Conservation (phyloP, 2,888 invertebrate genomes). For the Meta bourneti region DNA sequence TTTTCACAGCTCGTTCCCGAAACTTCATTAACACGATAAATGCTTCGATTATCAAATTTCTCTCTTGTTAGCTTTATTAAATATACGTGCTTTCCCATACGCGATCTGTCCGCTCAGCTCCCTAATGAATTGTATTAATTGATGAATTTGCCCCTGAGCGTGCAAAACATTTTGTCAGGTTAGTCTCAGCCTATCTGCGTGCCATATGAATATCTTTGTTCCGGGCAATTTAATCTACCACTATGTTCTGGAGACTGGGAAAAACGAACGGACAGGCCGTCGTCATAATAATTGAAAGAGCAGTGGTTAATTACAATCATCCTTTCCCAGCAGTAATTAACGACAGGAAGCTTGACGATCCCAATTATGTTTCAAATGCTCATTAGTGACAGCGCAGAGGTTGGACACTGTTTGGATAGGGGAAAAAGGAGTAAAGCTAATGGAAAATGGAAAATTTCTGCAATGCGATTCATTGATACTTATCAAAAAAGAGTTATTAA, state of each 20-base stretch:
- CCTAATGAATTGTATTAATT: slow-evolving; percentile 53
- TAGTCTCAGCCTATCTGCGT: slow-evolving; percentile 1
- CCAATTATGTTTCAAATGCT: slow-evolving; percentile 69
- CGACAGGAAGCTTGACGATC: slow-evolving; percentile 71
- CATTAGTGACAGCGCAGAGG: slow-evolving; percentile 46
- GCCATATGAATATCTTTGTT: slow-evolving; percentile 33
- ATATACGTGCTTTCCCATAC: slow-evolving; percentile 1
- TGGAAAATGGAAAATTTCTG: slow-evolving; percentile 51
- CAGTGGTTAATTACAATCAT: slow-evolving; percentile 72
- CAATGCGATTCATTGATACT: slow-evolving; percentile 29
- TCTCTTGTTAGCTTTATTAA: neutral
- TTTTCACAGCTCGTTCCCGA: slow-evolving; percentile 2
- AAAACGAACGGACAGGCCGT: slow-evolving; percentile 44
- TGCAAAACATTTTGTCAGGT: slow-evolving; percentile 46
- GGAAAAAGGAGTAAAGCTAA: slow-evolving; percentile 12
- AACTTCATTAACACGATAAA: slow-evolving; percentile 8
- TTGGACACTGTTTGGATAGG: slow-evolving; percentile 27
- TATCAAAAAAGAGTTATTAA: neutral
- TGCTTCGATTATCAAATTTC: slow-evolving; percentile 1
- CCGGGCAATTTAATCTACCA: slow-evolving; percentile 52
- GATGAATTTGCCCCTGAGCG: slow-evolving; percentile 20
- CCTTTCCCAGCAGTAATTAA: slow-evolving; percentile 60
- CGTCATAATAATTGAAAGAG: slow-evolving; percentile 71
- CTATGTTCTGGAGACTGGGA: slow-evolving; percentile 4
- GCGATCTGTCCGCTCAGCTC: neutral